Conservation (phyloP, 2,113 vertebrate genomes). For the Rhynchomys soricoides region DNA sequence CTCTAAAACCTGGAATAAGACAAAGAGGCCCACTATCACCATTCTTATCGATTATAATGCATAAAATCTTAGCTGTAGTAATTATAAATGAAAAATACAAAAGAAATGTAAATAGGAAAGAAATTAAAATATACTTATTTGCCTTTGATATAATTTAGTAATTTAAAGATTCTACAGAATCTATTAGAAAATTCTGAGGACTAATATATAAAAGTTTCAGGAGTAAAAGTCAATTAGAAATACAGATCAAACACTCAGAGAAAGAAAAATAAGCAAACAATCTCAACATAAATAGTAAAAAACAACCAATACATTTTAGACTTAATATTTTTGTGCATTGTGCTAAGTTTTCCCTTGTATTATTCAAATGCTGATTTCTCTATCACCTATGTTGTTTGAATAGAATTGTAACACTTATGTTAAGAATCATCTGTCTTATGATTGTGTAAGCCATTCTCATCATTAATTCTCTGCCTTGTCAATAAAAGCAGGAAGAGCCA, state of each 20-base stretch:
- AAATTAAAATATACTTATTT: background rate
- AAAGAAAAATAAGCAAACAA: background rate
- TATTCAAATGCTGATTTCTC: too few species aligned
- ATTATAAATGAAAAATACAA: background rate
- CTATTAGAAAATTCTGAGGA: background rate
- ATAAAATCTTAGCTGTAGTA: background rate
- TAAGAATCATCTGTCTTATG: too few species aligned
- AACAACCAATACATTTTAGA: background rate
- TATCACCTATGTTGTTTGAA: too few species aligned
- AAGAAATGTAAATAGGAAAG: background rate
- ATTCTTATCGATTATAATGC: too few species aligned
- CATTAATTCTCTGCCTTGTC: too few species aligned
- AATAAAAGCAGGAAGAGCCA: too few species aligned
- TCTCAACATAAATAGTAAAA: background rate
- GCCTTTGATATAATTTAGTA: background rate
- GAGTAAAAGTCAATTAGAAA: background rate
- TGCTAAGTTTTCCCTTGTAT: too few species aligned
- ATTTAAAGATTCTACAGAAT: background rate
- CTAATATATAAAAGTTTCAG: background rate
- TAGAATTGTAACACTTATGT: too few species aligned
- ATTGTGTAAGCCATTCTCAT: too few species aligned
- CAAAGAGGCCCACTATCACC: background rate
- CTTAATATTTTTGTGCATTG: too few species aligned
- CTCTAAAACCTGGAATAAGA: background rate
- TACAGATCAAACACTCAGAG: too few species aligned